Conservation (phyloP, 2,113 vertebrate species). For the Protomyctophum bolini region DNA sequence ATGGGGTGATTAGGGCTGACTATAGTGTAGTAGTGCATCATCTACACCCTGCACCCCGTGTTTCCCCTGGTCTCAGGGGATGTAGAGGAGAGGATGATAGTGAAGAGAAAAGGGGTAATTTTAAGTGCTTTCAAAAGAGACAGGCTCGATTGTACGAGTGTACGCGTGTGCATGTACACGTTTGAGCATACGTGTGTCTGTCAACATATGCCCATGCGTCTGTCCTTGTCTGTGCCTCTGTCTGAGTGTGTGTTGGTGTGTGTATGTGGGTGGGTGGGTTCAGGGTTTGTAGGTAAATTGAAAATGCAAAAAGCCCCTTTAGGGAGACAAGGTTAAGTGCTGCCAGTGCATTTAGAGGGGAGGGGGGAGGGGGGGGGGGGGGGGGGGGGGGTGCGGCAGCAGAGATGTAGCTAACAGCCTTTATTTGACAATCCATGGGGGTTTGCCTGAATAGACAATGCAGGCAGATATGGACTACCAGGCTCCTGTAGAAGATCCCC, state of each 20-base stretch:
- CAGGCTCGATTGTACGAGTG: conserved; percentile 6
- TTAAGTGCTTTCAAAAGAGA: conserved; percentile 63
- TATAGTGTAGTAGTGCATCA: conserved; percentile 35
- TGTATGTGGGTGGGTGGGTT: conserved; percentile 13
- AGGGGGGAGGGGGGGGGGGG: conserved; percentile 34
- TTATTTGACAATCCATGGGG: conserved; percentile 17
- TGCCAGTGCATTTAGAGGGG: conserved; percentile 67
- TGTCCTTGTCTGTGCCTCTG: conserved; percentile 3
- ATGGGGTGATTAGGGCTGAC: conserved; percentile 58
- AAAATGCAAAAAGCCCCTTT: conserved; percentile 66
- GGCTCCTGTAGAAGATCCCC: conserved; percentile 1
- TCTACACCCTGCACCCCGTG: conserved; percentile 25
- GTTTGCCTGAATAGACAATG: conserved; percentile 23
- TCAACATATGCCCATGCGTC: no score
- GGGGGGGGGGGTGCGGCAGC: conserved; percentile 31
- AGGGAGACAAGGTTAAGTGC: conserved; percentile 66
- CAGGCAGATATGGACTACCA: background rate
- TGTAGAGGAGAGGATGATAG: conserved; percentile 29
- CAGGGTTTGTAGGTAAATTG: conserved; percentile 45
- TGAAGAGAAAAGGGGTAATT: conserved; percentile 33
- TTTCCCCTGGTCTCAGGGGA: conserved; percentile 51
- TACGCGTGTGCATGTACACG: conserved; percentile 7
- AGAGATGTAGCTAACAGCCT: conserved; percentile 28
- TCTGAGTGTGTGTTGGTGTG: conserved; percentile 43
- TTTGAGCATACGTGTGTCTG: no score